Evolutionary conservation across 2,113 vertebrate species (phyloP).

Genomic region (Eleginops maclovinus): DNA sequence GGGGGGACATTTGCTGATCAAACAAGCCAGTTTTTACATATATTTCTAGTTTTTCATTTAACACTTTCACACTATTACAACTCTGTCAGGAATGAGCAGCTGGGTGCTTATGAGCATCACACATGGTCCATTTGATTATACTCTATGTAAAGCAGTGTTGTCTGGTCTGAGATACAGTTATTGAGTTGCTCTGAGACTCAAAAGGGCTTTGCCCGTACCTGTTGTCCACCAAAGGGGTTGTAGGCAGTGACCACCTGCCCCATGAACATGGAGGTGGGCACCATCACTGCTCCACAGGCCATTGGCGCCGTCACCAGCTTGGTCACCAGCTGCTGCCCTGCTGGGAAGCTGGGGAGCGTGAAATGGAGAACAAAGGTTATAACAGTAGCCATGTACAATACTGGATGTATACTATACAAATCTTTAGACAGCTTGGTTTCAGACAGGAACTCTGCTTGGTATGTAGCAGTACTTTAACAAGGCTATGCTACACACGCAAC

Average conservation of each 20-base stretch:
- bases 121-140: not conserved
- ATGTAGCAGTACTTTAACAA: not conserved
- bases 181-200: constrained; percentile 3
- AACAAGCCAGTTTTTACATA: too few relatives aligned
- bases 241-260: constrained; percentile 95
- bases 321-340: constrained; percentile 95
- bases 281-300: constrained; percentile 94
- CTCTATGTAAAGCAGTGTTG: not conserved
- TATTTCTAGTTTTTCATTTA: not conserved
- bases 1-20: not conserved
- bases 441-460: not conserved
- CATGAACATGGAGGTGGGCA: constrained; percentile 98
- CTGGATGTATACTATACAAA: too few relatives aligned
- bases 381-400: not conserved
- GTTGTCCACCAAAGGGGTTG: constrained; percentile 84
- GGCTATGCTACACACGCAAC: not conserved
- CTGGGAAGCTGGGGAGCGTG: constrained; percentile 88
- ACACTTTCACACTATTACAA: not conserved
- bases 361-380: not conserved
- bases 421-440: too few relatives aligned
- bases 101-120: not conserved
- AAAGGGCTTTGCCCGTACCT: constrained; percentile 59
- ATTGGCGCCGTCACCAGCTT: constrained; percentile 95
- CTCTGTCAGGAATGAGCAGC: constrained; percentile 2
- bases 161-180: not conserved